Evolutionary conservation across 2,888 invertebrate species (phyloP), one percentile per base, ranked within the genome.

Genomic region (Cloeon dipterum): DNA sequence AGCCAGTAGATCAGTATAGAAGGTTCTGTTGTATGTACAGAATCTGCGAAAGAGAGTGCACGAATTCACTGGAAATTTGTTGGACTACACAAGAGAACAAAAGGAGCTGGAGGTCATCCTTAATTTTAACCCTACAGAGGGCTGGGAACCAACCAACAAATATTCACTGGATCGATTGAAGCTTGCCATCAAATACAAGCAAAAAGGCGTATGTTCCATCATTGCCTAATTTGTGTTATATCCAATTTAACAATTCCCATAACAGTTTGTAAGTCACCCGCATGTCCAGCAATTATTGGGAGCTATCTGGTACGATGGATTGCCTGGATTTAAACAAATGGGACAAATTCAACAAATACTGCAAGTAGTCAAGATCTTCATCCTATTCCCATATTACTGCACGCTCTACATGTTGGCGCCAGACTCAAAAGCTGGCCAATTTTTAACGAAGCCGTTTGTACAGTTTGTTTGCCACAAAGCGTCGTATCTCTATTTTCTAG

Each of bases 381-480:
- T 79, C 32, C 78, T 89, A 70, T 96, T 94, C 54, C 94, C 96
- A 1, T 62, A 93, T 11, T 83, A 93, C 57, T 86, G 89, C 47
- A 64, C 83, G 20, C 74, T 86, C 44, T 94, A 96, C 58, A 79
- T 96, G 68, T 50, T 94, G 42, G 76, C 86, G 1, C 96, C 96
- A 0, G 76, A 78, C 40, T 86, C 86, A 0, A 70, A 72, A 36
- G 73, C 83, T 54, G 93, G 91, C 11, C 62, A 71, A 45, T 85
- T 91, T 50, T 82, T 94, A 76, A 81, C 88, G 52, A 93, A 94
- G 53, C 96, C 96, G 0, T 96, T 96, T 57, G 89, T 96, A 50
- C 96, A 96, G 57, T 96, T 98, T 60, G 88, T 96, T 47, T 85
- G 86, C 46, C 89, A 96, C 55, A 91, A 91, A 29, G 76, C 89